phyloP scores from a whole-genome alignment of 2,113 vertebrate species.

The Damaliscus lunatus region DNA sequence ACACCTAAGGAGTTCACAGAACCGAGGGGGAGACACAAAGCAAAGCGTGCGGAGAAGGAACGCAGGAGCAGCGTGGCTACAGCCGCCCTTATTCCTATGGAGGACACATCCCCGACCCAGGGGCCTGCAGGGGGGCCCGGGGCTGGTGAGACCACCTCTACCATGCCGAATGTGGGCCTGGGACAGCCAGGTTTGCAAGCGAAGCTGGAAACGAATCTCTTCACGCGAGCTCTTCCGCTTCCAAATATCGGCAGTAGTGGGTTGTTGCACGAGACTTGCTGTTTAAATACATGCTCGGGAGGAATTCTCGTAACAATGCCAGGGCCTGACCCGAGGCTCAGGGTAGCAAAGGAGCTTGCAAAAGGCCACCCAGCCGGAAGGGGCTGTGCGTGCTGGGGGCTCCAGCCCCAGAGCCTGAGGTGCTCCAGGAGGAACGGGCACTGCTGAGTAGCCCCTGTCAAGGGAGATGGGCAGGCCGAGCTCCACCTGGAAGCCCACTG shows the following conservation, averaged over 20 bases:
- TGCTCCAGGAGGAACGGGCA: neutral
- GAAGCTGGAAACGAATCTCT: neutral
- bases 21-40: neutral
- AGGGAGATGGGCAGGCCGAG: fast-evolving
- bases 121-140: neutral
- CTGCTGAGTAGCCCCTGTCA: neutral
- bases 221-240: neutral
- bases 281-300: neutral
- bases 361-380: neutral
- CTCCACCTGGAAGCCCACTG: neutral
- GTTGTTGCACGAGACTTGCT: too few relatives aligned
- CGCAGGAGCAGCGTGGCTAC: neutral
- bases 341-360: neutral
- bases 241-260: neutral
- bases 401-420: neutral
- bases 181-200: neutral
- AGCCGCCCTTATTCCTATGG: neutral
- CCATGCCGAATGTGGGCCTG: too few relatives aligned
- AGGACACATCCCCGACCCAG: too few relatives aligned
- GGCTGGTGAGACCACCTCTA: neutral
- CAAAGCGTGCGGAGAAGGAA: neutral
- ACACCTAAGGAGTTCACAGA: neutral
- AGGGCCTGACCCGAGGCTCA: neutral
- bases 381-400: neutral
- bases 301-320: neutral